Conservation (phyloP, 2,888 invertebrate genomes). For the Dryobotodes eremita region DNA sequence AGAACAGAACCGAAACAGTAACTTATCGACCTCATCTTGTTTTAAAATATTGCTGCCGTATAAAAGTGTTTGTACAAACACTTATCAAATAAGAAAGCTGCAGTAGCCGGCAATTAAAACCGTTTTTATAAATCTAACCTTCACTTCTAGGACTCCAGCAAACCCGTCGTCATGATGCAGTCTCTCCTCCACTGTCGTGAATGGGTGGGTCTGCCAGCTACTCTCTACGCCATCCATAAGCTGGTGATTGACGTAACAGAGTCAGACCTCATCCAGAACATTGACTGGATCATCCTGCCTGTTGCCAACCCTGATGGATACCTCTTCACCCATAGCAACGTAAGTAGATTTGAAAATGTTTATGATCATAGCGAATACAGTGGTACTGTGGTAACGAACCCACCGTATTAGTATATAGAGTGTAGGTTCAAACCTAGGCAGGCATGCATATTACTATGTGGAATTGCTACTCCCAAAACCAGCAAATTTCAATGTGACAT, state of each 20-base stretch:
- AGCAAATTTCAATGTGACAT: no score
- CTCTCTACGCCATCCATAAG: constrained; percentile 92
- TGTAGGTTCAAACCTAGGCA: no score
- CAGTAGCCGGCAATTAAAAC: not conserved
- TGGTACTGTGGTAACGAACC: no score
- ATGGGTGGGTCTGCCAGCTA: constrained; percentile 92
- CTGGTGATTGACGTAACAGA: constrained; percentile 91
- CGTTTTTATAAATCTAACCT: no score
- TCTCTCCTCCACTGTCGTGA: constrained; percentile 92
- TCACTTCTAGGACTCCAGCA: constrained; percentile 76
- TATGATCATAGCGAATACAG: not conserved
- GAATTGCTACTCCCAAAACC: no score
- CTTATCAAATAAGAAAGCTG: not conserved
- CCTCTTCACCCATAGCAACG: constrained; percentile 89
- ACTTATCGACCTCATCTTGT: not conserved
- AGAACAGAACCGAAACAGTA: not conserved
- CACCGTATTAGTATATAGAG: not conserved
- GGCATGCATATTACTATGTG: no score
- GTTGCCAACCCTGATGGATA: constrained; percentile 94
- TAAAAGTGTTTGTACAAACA: not conserved
- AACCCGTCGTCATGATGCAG: constrained; percentile 91
- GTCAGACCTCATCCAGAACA: constrained; percentile 86
- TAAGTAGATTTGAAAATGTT: constrained; percentile 69
- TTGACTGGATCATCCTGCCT: constrained; percentile 93
- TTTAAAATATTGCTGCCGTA: not conserved